phyloP scores from a whole-genome alignment of 2,797 vertebrate genomes.

The Rhincodon typus region DNA sequence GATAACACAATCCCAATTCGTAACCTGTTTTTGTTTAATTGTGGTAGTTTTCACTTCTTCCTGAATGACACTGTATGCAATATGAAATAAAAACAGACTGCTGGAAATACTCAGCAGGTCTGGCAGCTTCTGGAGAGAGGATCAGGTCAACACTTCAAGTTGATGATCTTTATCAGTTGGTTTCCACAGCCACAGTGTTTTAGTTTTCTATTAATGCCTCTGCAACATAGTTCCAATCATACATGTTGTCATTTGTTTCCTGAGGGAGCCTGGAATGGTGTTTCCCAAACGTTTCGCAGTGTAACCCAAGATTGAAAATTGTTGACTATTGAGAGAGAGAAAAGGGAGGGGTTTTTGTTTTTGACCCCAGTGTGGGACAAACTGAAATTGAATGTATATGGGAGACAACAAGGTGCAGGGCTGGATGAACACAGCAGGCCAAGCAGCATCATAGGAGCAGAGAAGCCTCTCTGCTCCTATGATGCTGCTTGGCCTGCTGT shows the following conservation, averaged over 20 bases:
- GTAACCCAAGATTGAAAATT: no score
- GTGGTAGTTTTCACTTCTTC: constrained; percentile 35
- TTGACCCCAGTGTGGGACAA: no score
- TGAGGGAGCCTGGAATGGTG: background rate
- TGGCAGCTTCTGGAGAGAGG: background rate
- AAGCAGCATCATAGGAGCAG: no score
- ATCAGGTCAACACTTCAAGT: background rate
- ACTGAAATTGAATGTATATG: no score
- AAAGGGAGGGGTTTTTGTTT: no score
- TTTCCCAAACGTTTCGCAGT: no score
- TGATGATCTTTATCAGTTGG: background rate
- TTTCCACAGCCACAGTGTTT: background rate
- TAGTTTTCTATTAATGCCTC: background rate
- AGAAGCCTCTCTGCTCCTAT: no score
- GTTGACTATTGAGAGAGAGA: no score
- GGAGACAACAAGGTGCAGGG: no score
- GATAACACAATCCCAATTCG: background rate
- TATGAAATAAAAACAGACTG: background rate
- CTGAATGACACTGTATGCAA: background rate
- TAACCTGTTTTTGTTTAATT: background rate
- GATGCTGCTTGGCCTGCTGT: no score
- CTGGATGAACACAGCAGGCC: no score
- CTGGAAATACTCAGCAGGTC: no score
- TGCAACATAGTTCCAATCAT: background rate
- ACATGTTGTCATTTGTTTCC: background rate